Evolutionary conservation across 2,797 vertebrate species (phyloP).

Genomic region (Spondyliosoma cantharus): DNA sequence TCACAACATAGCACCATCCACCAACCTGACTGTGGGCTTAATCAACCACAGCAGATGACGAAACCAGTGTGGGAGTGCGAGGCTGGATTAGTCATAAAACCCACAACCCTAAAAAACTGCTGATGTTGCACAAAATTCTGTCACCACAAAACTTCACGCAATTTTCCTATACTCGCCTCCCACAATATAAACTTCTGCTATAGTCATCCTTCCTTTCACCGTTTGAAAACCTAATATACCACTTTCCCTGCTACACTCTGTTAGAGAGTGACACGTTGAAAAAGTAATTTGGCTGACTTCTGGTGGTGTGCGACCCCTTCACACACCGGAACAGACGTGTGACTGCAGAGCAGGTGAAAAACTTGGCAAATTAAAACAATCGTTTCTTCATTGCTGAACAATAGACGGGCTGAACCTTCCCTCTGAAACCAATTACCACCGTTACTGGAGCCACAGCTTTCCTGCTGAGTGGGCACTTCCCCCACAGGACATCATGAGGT

Average conservation of each 20-base stretch:
- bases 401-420: neutral
- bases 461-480: slow-evolving; percentile 37
- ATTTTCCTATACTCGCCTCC: neutral
- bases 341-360: slow-evolving; percentile 2
- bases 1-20: neutral
- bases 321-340: neutral
- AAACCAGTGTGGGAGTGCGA: neutral
- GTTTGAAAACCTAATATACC: slow-evolving; percentile 20
- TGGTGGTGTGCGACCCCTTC: slow-evolving; percentile 1
- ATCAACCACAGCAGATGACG: neutral
- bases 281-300: slow-evolving; percentile 6
- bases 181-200: neutral
- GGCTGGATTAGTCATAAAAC: slow-evolving; percentile 15
- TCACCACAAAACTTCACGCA: neutral
- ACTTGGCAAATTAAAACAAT: slow-evolving; percentile 16
- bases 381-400: slow-evolving; percentile 6
- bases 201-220: neutral
- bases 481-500: neutral
- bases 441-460: slow-evolving; percentile 25
- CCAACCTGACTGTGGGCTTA: neutral
- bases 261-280: slow-evolving; percentile 14
- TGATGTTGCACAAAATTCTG: slow-evolving; percentile 22
- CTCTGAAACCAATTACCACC: slow-evolving; percentile 41
- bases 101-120: neutral
- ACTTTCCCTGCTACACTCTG: neutral